Conservation (phyloP, 2,113 vertebrate genomes). For the Willisornis vidua region DNA sequence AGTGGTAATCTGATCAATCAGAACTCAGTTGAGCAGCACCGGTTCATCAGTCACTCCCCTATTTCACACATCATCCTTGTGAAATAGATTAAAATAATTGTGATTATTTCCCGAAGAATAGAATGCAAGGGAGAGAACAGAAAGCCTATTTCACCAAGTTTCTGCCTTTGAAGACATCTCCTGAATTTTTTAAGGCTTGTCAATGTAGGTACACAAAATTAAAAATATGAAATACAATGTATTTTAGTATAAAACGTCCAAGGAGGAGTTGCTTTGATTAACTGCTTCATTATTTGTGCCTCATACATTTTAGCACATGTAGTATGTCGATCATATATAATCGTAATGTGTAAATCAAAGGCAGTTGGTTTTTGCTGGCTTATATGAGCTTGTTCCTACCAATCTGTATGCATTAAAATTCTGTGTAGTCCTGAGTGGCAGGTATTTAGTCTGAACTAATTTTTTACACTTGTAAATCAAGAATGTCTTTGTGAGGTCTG, state of each 20-base stretch:
- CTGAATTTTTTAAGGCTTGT: neutral
- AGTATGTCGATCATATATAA: neutral
- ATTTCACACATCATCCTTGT: neutral
- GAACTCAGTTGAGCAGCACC: neutral
- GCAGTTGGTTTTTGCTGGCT: neutral
- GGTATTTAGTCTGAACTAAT: neutral
- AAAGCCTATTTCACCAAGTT: neutral
- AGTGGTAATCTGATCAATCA: neutral
- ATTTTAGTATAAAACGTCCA: neutral
- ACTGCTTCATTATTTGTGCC: neutral
- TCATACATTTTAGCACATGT: neutral
- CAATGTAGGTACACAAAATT: neutral
- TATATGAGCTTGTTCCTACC: neutral
- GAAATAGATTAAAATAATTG: neutral
- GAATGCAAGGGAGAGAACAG: neutral
- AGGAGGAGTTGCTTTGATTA: neutral
- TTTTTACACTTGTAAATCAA: neutral
- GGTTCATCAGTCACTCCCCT: neutral
- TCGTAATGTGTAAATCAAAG: neutral
- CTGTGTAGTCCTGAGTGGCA: neutral
- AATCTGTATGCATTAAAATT: neutral
- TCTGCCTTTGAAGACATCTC: neutral
- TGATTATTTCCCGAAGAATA: neutral
- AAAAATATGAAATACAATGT: neutral
- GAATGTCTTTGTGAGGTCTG: neutral